phyloP scores from a whole-genome alignment of 2,888 invertebrate species.

The Synergus itoensis region DNA sequence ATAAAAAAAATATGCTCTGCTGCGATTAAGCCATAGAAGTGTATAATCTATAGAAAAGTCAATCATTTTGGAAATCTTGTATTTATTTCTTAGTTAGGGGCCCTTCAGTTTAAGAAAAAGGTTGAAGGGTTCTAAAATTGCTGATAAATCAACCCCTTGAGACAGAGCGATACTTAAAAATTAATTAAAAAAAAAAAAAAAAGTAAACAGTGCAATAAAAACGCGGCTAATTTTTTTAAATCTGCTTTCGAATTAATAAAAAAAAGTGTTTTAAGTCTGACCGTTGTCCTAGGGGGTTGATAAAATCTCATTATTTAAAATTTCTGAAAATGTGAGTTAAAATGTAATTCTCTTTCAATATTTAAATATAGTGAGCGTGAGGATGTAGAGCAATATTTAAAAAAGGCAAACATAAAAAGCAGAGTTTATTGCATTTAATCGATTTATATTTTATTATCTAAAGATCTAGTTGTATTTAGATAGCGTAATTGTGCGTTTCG shows the following conservation, averaged over 20 bases:
- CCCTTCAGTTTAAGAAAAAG: constrained; percentile 21
- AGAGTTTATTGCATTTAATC: constrained; percentile 58
- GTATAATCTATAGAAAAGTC: background rate
- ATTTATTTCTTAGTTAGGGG: constrained; percentile 11
- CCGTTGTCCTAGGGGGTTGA: background rate
- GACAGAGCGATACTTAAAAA: constrained; percentile 8
- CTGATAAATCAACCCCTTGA: constrained; percentile 5
- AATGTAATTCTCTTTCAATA: constrained; percentile 31
- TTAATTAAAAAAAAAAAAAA: constrained; percentile 1
- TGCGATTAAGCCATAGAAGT: constrained; percentile 27
- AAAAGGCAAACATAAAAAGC: constrained; percentile 47
- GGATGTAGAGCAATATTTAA: constrained; percentile 47
- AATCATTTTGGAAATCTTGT: constrained; percentile 2
- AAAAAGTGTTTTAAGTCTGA: background rate
- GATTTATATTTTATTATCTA: constrained; percentile 61
- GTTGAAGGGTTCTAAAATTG: constrained; percentile 5
- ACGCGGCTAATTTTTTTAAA: background rate
- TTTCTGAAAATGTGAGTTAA: background rate
- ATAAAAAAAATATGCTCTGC: constrained; percentile 28
- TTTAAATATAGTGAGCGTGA: constrained; percentile 13
- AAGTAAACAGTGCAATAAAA: constrained; percentile 16
- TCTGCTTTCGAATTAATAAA: background rate
- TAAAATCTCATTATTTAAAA: background rate
- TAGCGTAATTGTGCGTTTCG: constrained; percentile 56
- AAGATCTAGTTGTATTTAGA: constrained; percentile 62